phyloP scores from a whole-genome alignment of 2,888 invertebrate genomes.

The Drosophila basisetae region DNA sequence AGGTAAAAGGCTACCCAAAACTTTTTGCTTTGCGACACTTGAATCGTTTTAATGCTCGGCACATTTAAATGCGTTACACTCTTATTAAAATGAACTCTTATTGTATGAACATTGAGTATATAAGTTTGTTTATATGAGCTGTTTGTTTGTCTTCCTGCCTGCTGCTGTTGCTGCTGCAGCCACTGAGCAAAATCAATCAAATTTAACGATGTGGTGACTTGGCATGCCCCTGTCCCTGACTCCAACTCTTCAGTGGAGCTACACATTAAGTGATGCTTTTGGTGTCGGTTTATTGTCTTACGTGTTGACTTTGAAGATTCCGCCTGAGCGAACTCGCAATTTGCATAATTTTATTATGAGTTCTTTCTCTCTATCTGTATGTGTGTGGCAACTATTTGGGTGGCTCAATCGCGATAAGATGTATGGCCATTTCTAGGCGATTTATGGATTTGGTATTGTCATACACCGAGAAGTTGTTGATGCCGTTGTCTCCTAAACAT shows the following conservation, averaged over 20 bases:
- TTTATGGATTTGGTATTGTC: conserved; percentile 59
- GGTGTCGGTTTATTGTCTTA: conserved; percentile 48
- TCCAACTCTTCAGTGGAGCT: conserved; percentile 11
- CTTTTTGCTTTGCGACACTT: conserved; percentile 44
- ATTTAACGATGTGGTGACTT: conserved; percentile 69
- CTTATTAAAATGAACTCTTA: conserved; percentile 61
- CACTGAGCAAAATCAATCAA: conserved; percentile 75
- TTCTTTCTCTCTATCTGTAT: conserved; percentile 49
- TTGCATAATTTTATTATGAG: conserved; percentile 80
- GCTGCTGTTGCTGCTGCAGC: conserved; percentile 40
- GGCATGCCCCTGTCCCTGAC: conserved; percentile 21
- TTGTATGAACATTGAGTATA: conserved; percentile 14
- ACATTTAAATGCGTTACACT: conserved; percentile 77
- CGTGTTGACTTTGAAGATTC: conserved; percentile 57
- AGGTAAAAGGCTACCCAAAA: conserved; percentile 44
- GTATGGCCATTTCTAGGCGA: conserved; percentile 53
- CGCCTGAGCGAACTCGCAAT: conserved; percentile 58
- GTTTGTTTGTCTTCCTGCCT: conserved; percentile 53
- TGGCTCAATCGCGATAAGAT: conserved; percentile 67
- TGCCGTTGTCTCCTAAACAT: conserved; percentile 18
- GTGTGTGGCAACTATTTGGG: conserved; percentile 56
- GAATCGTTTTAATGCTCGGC: conserved; percentile 51
- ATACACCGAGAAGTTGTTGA: conserved; percentile 15
- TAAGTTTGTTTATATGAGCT: conserved; percentile 1
- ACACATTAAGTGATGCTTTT: conserved; percentile 37